Evolutionary conservation across 2,113 vertebrate species (phyloP).

Genomic region (Odontophorus gujanensis): DNA sequence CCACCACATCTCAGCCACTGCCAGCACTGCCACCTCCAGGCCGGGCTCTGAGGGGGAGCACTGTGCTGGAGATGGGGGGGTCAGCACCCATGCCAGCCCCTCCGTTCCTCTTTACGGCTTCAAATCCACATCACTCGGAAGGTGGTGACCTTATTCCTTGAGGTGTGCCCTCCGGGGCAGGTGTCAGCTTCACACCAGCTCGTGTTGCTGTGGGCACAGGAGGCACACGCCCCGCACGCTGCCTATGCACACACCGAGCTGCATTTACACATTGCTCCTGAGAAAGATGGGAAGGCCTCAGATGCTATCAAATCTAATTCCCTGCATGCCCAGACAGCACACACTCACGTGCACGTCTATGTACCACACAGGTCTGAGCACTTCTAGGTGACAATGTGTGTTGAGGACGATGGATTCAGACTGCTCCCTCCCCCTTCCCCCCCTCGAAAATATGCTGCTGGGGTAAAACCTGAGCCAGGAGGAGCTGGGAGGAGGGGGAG

Average conservation of each 20-base stretch:
- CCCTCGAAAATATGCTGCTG: background rate
- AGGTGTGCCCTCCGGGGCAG: background rate
- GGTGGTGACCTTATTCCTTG: background rate
- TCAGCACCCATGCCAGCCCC: background rate
- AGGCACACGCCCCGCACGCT: background rate
- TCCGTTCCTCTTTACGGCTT: background rate
- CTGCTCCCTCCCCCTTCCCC: background rate
- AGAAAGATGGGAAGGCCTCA: background rate
- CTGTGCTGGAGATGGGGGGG: background rate
- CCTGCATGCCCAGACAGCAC: background rate
- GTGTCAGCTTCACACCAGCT: background rate
- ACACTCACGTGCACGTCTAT: fast-evolving
- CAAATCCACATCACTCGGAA: background rate
- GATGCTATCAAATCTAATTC: background rate
- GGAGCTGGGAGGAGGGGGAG: background rate
- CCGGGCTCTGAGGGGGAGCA: background rate
- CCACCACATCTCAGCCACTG: background rate
- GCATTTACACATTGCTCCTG: background rate
- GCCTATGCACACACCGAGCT: background rate
- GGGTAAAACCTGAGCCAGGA: background rate
- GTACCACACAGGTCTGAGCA: background rate
- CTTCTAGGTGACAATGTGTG: fast-evolving
- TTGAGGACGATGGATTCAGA: background rate
- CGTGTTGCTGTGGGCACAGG: background rate
- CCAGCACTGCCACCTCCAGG: background rate